Percentiles rank a stretch among this genome's conserved stretches.
Conservation (phyloP, 2,888 invertebrate genomes). For the Lochmaea crataegi region DNA sequence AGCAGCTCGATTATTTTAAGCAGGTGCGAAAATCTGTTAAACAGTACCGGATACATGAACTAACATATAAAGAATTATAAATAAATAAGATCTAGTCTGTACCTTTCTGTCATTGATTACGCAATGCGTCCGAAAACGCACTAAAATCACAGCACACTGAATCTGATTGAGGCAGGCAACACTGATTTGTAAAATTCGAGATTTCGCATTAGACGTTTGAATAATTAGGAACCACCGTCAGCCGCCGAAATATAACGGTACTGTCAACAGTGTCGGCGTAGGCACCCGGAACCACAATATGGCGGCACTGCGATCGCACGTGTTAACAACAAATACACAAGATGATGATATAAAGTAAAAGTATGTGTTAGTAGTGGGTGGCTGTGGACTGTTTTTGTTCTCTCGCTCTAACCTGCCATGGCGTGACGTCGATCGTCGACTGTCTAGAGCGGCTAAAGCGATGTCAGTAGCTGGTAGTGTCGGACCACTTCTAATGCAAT, state of each 20-base stretch:
- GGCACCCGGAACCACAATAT: conserved; percentile 39
- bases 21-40: not conserved
- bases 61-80: conserved; percentile 9
- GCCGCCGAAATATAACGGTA: conserved; percentile 36
- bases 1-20: not conserved
- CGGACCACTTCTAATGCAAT: conserved; percentile 35
- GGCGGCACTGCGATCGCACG: conserved; percentile 39
- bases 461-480: conserved; percentile 46
- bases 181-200: conserved; percentile 29
- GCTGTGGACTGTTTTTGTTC: conserved; percentile 35
- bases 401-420: conserved; percentile 40
- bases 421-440: conserved; percentile 46
- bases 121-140: conserved; percentile 55
- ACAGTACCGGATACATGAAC: conserved; percentile 1
- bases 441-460: conserved; percentile 45
- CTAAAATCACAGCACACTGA: conserved; percentile 41
- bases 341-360: conserved; percentile 43
- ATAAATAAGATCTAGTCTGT: conserved; percentile 36
- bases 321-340: conserved; percentile 39
- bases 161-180: conserved; percentile 24
- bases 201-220: conserved; percentile 28
- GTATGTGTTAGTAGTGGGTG: conserved; percentile 42
- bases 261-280: conserved; percentile 31
- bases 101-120: conserved; percentile 60
- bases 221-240: conserved; percentile 30